Base-by-base conservation (phyloP, 2,888 invertebrate species). In the Cephus runcator region DNA sequence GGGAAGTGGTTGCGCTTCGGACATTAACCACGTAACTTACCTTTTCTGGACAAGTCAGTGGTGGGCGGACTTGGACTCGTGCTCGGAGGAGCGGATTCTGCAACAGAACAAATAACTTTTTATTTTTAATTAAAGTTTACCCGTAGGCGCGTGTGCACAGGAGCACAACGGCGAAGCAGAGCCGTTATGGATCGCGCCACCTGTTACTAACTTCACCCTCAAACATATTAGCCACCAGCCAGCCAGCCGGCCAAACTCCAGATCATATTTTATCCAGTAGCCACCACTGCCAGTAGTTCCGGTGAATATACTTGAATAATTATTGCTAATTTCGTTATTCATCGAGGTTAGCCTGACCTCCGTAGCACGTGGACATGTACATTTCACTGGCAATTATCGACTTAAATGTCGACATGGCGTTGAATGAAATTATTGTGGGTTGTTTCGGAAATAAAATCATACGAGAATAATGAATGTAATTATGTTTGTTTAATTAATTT, bases 51-150 rank as follows among this genome's bases (percentile, higher is more conserved):
- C 81, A 94, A 92, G 86, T 94, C 94, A 78, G 95, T 95, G 79
- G 96, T 96, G 81, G 95, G 94, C 74, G 96, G 96, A 88, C 94
- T 95, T 79, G 96, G 95, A 83, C 95, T 95, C 76, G 97, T 96
- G 79, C 96, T 96, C 75, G 97, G 96, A 77, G 96, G 96, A 84
- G 95, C 94, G 68, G 97, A 96, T 87, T 95, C 97, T 97, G 92
- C 79, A 92, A 92, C 84, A 85, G 80, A 82, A 84, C 79, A 71
- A 78, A 87, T 79, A 86, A 87, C 82, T 88, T 88, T 86, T 87
- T 87, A 85, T 87, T 88, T 88, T 87, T 87, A 88, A 88, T 88
- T 87, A 87, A 85, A 88, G 80, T 87, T 88, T 83, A 81, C 79
- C 78, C 75, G 40, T 56, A 40, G 34, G 33, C 23, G 73, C 73